A percentile compares a stretch with the other conserved stretches of the same genome.
Conservation (phyloP, 2,113 vertebrate genomes). For the Notarius quadriscutis region DNA sequence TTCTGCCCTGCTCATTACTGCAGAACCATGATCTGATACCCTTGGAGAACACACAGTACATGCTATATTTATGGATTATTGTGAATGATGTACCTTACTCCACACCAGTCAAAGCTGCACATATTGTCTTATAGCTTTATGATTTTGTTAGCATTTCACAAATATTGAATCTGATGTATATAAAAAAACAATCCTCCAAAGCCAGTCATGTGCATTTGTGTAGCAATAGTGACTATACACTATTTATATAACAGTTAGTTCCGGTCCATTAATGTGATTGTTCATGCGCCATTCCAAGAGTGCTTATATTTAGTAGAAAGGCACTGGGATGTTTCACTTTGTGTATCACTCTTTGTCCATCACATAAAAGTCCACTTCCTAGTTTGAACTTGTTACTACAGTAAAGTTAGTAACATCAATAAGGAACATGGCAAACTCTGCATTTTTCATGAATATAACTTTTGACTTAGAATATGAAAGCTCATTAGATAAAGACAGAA, state of each 20-base stretch:
- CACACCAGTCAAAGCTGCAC: not conserved
- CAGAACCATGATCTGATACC: constrained; percentile 42
- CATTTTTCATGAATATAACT: not conserved
- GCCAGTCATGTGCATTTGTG: not conserved
- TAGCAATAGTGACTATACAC: not conserved
- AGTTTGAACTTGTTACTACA: not conserved
- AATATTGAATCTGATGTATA: not conserved
- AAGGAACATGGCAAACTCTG: not conserved
- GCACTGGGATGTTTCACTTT: no score
- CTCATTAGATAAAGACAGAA: not conserved
- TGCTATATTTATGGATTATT: constrained; percentile 38
- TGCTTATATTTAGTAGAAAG: not conserved
- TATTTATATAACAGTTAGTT: not conserved
- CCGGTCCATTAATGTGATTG: not conserved
- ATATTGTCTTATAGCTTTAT: not conserved
- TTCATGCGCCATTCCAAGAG: not conserved
- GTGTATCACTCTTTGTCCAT: not conserved
- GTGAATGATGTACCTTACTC: constrained; percentile 16
- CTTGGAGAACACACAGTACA: constrained; percentile 25
- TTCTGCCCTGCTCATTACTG: constrained; percentile 34
- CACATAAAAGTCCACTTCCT: not conserved
- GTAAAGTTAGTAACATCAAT: not conserved
- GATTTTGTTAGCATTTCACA: not conserved
- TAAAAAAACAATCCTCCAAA: not conserved
- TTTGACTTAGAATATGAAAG: not conserved